Percentiles rank a stretch among this genome's conserved stretches.
These are phyloP conservation scores for Colletes gigas DNA, from an alignment of 1,140 invertebrate genomes.

Conservation along the genomic window DNA sequence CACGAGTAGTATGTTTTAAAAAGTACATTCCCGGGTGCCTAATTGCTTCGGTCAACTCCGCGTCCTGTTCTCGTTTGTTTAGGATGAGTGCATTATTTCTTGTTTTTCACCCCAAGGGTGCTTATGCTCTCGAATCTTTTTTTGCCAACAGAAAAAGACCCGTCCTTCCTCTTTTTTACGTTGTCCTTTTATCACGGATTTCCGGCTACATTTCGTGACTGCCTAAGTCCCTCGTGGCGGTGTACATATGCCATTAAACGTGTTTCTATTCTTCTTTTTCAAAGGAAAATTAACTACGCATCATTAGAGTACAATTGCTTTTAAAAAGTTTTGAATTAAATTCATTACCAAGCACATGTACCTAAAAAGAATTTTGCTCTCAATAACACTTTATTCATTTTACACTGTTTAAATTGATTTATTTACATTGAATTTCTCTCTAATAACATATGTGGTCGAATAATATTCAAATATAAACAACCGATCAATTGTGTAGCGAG, in stretches of 20 bases:
- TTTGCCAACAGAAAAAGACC: background rate
- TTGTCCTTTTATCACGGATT: slow-evolving; percentile 10
- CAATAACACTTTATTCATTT: background rate
- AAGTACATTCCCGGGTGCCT: background rate
- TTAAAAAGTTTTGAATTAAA: no score
- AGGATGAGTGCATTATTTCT: slow-evolving; percentile 26
- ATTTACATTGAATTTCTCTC: background rate
- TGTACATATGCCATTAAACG: background rate
- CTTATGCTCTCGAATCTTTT: slow-evolving; percentile 2
- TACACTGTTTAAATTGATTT: background rate
- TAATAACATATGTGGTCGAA: background rate
- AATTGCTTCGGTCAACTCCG: slow-evolving; percentile 20
- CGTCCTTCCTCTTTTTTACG: background rate
- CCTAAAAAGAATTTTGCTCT: no score
- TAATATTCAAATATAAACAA: background rate
- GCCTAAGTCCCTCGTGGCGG: background rate
- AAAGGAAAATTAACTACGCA: no score
- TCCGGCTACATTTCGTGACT: slow-evolving; percentile 9
- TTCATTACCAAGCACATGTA: no score
- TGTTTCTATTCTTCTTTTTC: background rate
- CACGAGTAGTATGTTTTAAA: slow-evolving; percentile 20
- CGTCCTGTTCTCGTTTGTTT: slow-evolving; percentile 23
- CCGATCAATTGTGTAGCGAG: background rate
- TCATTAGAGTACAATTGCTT: no score
- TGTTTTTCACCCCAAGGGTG: slow-evolving; percentile 16